These are phyloP conservation scores for Pedetes capensis DNA, from an alignment of 2,113 vertebrate genomes.

Conservation along the genomic window DNA sequence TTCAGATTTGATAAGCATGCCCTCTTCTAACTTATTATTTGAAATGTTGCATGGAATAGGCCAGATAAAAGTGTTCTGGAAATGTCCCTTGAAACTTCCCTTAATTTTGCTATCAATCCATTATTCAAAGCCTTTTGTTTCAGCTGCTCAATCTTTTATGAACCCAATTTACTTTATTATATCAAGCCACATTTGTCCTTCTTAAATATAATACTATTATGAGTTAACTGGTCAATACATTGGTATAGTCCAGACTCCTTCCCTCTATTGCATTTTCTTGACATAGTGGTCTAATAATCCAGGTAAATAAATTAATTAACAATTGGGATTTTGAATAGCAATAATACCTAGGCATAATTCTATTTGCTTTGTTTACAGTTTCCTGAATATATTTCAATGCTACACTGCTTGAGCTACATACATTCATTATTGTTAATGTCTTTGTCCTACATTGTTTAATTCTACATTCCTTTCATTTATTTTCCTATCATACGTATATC, in stretches of 20 bases:
- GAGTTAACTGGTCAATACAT: neutral
- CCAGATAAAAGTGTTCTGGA: neutral
- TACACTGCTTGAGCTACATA: neutral
- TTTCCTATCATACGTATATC: neutral
- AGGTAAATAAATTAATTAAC: neutral
- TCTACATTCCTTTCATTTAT: neutral
- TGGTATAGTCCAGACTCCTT: constrained; percentile 3
- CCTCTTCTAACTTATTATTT: neutral
- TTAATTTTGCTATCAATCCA: constrained; percentile 19
- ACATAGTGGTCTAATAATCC: constrained; percentile 3
- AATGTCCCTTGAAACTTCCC: neutral
- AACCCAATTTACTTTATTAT: neutral
- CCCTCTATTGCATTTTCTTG: constrained; percentile 21
- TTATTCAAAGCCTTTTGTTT: constrained; percentile 11
- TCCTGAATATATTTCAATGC: neutral
- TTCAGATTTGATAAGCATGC: neutral
- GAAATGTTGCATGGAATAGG: neutral
- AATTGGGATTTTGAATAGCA: neutral
- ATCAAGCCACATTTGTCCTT: neutral
- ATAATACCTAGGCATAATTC: neutral
- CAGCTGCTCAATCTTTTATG: neutral
- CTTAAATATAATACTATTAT: neutral
- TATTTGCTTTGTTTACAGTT: neutral
- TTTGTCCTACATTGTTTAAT: neutral
- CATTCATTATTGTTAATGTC: neutral